Conservation (phyloP, 37 sponge, comb jelly and placozoan species). For the Ephydatia muelleri region DNA sequence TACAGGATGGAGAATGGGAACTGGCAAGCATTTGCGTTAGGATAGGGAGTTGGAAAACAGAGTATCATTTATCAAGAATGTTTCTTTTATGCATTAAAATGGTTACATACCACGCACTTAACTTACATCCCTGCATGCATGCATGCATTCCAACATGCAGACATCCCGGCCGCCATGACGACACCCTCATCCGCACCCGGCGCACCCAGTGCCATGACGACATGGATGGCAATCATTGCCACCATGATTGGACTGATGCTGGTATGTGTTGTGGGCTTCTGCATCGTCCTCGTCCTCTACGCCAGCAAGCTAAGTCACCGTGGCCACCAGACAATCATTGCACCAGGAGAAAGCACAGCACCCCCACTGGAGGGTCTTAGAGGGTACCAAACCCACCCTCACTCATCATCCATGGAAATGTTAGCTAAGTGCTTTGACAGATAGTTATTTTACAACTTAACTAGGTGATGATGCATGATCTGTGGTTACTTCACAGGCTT, state of each 20-base stretch:
- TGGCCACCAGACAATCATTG: background rate
- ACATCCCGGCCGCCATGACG: background rate
- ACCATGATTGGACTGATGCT: background rate
- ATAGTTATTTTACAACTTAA: background rate
- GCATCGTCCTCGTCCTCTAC: background rate
- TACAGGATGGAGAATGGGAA: too few species aligned
- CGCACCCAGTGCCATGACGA: background rate
- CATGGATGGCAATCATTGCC: background rate
- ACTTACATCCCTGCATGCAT: background rate
- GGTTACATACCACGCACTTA: too few species aligned
- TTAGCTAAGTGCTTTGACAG: background rate
- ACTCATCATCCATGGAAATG: background rate
- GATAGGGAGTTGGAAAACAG: too few species aligned
- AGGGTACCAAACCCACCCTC: background rate
- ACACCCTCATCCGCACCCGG: background rate
- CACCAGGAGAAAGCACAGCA: background rate
- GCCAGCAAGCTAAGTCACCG: background rate
- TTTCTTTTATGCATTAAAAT: too few species aligned
- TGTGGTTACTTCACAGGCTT: background rate
- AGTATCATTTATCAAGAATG: too few species aligned
- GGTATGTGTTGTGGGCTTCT: background rate
- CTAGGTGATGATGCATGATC: too few species aligned
- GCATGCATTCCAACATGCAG: background rate
- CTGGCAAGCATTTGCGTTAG: too few species aligned
- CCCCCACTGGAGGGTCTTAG: background rate